These are phyloP conservation scores for Drosophila chauvacae DNA, from an alignment of 1,140 invertebrate species.

Conservation along the genomic window DNA sequence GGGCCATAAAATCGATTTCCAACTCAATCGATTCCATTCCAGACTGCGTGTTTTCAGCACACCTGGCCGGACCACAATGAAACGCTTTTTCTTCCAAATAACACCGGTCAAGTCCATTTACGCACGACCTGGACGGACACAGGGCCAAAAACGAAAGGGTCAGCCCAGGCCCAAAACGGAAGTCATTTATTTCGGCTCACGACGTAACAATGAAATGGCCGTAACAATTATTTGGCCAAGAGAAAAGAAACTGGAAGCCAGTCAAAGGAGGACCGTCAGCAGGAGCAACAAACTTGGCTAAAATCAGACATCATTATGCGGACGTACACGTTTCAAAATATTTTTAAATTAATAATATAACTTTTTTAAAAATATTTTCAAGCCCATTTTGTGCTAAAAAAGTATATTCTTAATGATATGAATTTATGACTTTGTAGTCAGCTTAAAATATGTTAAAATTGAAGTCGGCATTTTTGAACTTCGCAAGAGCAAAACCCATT, in stretches of 20 bases:
- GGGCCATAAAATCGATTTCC: constrained; percentile 26
- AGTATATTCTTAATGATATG: neutral
- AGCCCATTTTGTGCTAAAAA: neutral
- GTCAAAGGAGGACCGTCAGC: constrained; percentile 4
- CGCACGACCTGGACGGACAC: constrained; percentile 18
- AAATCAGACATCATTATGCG: constrained; percentile 35
- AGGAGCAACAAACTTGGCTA: constrained; percentile 38
- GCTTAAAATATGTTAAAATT: too few relatives aligned
- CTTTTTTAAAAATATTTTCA: neutral
- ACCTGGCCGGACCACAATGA: constrained; percentile 32
- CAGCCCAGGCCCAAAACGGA: constrained; percentile 50
- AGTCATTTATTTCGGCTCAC: constrained; percentile 68
- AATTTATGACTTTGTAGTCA: too few relatives aligned
- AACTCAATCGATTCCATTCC: constrained; percentile 18
- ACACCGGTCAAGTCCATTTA: constrained; percentile 47
- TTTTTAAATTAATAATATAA: neutral
- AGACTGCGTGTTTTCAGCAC: neutral
- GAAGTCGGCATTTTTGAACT: neutral
- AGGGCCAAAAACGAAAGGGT: constrained; percentile 19
- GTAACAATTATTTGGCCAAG: constrained; percentile 57
- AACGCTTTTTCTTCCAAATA: constrained; percentile 32
- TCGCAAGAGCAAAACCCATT: neutral
- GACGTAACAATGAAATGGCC: constrained; percentile 64
- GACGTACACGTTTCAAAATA: constrained; percentile 1
- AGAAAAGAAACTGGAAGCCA: constrained; percentile 17